Conservation (phyloP, 1,140 invertebrate species). For the Prorops nasuta region DNA sequence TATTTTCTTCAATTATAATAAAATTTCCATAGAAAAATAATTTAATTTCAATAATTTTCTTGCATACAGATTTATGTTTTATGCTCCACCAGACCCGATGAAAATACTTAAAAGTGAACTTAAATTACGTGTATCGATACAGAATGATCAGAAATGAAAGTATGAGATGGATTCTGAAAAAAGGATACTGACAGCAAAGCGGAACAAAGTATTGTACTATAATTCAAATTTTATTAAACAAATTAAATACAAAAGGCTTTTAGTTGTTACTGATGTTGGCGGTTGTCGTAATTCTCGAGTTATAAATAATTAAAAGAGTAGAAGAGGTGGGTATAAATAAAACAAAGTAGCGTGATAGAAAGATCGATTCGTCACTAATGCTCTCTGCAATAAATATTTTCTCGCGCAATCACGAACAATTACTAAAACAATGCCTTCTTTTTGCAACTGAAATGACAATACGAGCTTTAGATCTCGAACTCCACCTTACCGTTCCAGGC, state of each 20-base stretch:
- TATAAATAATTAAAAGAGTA: slow-evolving; percentile 46
- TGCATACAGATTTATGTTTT: no score
- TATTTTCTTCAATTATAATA: no score
- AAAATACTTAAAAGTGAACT: no score
- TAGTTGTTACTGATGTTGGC: slow-evolving; percentile 23
- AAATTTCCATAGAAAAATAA: no score
- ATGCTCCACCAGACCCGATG: no score
- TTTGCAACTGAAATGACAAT: no score
- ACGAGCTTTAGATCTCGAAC: slow-evolving; percentile 12
- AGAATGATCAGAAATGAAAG: no score
- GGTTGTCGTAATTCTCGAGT: slow-evolving; percentile 22
- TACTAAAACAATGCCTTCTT: no score
- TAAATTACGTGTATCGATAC: no score
- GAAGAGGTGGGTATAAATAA: slow-evolving; percentile 32
- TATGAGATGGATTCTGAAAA: no score
- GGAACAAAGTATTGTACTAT: slow-evolving; percentile 48
- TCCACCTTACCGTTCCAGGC: not conserved
- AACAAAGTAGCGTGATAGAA: slow-evolving; percentile 18
- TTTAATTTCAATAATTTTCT: no score
- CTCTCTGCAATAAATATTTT: slow-evolving; percentile 13
- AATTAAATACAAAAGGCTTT: slow-evolving; percentile 53
- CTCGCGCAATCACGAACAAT: slow-evolving; percentile 4
- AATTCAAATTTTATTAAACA: slow-evolving; percentile 52
- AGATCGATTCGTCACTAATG: slow-evolving; percentile 8
- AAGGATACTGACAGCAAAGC: no score